Percentiles rank a stretch among this genome's conserved stretches.
Evolutionary conservation across 2,113 vertebrate genomes (phyloP).

Genomic region (Mastomys natalensis): DNA sequence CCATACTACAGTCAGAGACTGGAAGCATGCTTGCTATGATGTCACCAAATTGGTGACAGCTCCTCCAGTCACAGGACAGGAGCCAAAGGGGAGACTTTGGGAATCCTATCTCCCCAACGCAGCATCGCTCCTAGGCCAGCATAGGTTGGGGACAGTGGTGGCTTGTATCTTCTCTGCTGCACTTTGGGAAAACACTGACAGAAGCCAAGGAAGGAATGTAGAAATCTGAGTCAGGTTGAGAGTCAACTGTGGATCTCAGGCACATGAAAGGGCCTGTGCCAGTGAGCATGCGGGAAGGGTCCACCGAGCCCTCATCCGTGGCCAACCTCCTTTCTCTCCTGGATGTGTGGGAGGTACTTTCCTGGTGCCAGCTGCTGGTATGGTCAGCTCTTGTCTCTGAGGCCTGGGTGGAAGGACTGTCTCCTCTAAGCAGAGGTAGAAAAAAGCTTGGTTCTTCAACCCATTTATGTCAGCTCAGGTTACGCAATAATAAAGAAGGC

Average conservation of each 20-base stretch:
- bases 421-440: neutral
- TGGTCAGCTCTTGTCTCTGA: neutral
- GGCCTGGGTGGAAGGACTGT: neutral
- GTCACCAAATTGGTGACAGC: conserved; percentile 28
- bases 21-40: neutral
- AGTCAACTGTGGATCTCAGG: neutral
- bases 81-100: neutral
- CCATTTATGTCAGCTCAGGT: neutral
- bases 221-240: neutral
- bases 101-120: neutral
- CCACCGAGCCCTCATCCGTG: neutral
- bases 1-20: neutral
- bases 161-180: neutral
- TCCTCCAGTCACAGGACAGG: neutral
- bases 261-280: too few species aligned
- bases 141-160: neutral
- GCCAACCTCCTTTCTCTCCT: neutral
- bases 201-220: neutral
- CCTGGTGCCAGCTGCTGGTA: accelerated
- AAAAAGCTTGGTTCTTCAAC: neutral
- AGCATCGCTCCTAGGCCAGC: neutral
- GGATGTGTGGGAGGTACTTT: accelerated
- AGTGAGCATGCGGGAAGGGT: neutral
- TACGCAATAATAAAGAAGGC: neutral
- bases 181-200: neutral